A percentile compares a stretch with the other conserved stretches of the same genome.
Evolutionary conservation across 2,888 invertebrate genomes (phyloP).

Genomic region (Dryocosmus kuriphilus): DNA sequence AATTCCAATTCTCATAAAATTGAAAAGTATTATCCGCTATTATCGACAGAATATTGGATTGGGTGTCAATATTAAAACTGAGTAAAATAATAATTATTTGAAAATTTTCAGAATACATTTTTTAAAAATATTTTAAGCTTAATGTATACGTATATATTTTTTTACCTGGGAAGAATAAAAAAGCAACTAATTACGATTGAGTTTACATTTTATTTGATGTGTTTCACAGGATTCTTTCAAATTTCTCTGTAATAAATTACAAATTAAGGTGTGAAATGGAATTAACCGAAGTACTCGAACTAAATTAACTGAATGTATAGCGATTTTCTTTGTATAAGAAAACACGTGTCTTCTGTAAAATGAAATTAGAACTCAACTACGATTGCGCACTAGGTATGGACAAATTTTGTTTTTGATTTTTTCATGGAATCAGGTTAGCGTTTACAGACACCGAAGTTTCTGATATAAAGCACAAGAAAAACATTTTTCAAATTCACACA

Average conservation of each 20-base stretch:
- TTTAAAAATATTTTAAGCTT: no score
- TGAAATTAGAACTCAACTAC: no score
- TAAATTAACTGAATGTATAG: conserved; percentile 15
- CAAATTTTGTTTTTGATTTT: not conserved
- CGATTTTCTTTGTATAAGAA: no score
- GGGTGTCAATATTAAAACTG: not conserved
- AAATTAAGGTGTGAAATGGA: conserved; percentile 29
- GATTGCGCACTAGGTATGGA: not conserved
- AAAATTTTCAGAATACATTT: no score
- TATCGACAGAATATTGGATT: conserved; percentile 13
- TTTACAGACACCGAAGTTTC: conserved; percentile 29
- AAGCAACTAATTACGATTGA: not conserved
- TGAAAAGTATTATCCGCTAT: not conserved
- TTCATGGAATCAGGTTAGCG: conserved; percentile 4
- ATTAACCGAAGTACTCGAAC: conserved; percentile 27
- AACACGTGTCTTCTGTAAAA: no score
- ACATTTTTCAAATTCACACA: conserved; percentile 3
- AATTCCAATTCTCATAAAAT: conserved; percentile 72
- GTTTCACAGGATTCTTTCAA: conserved; percentile 22
- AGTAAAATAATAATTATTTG: not conserved
- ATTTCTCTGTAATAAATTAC: conserved; percentile 33
- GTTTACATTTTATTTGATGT: conserved; percentile 22
- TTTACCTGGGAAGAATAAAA: not conserved
- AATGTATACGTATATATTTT: no score
- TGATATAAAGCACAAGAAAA: conserved; percentile 18